phyloP scores from a whole-genome alignment of 2,113 vertebrate genomes.

The Urocynchramus pylzowi region DNA sequence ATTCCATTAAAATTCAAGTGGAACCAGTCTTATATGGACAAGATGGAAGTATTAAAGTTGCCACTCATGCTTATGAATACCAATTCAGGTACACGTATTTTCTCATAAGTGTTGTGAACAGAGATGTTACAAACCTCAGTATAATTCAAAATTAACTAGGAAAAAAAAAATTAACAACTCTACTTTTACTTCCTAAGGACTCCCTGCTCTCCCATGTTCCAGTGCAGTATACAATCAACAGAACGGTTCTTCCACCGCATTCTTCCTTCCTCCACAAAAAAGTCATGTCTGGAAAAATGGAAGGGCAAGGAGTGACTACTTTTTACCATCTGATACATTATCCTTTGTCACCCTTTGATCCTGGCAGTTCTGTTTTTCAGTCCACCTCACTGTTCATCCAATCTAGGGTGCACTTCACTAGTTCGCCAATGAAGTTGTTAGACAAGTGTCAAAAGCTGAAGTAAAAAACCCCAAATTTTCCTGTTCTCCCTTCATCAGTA shows the following conservation, averaged over 20 bases:
- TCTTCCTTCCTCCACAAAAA: background rate
- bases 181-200: background rate
- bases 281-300: background rate
- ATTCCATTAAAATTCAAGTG: background rate
- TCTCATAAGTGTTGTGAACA: background rate
- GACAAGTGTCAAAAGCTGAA: background rate
- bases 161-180: background rate
- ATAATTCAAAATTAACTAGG: background rate
- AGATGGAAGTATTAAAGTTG: background rate
- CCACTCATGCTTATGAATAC: background rate
- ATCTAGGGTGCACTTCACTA: background rate
- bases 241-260: background rate
- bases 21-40: background rate
- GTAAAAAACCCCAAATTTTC: background rate
- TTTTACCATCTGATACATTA: background rate
- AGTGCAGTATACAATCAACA: background rate
- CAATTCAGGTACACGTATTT: background rate
- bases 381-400: background rate
- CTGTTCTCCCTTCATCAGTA: background rate
- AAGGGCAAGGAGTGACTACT: background rate
- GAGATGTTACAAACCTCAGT: background rate
- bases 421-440: fast-evolving
- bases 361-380: background rate
- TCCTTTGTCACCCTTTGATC: background rate
- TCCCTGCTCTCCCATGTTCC: background rate